phyloP scores from a whole-genome alignment of 2,113 vertebrate genomes.

The Heliornis fulica region DNA sequence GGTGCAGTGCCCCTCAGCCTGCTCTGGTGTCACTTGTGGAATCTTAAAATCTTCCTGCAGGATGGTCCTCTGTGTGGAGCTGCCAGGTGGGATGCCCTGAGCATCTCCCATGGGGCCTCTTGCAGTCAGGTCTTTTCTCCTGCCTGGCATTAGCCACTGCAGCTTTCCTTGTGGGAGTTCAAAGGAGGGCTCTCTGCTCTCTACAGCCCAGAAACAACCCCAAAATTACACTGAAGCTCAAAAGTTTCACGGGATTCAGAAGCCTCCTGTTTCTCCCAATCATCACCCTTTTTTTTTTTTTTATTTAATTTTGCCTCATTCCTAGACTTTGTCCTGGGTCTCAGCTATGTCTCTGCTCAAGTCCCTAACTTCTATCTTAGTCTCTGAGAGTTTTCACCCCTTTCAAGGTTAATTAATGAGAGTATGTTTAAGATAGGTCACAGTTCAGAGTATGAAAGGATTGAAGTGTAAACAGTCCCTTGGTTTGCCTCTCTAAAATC shows the following conservation, averaged over 20 bases:
- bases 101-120: not conserved
- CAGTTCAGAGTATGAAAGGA: not conserved
- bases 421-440: not conserved
- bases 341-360: not conserved
- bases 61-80: rapidly evolving
- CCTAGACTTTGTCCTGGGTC: not conserved
- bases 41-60: not conserved
- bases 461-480: not conserved
- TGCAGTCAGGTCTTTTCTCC: not conserved
- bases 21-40: not conserved
- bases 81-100: not conserved
- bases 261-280: not conserved
- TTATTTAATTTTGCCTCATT: not conserved
- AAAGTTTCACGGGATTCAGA: not conserved
- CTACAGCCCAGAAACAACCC: not conserved
- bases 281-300: rapidly evolving
- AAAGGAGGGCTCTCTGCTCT: not conserved
- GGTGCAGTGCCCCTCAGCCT: rapidly evolving
- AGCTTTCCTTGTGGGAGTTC: rapidly evolving
- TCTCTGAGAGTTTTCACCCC: not conserved
- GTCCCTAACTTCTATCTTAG: not conserved
- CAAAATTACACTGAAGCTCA: not conserved
- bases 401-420: not conserved
- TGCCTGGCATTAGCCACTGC: not conserved
- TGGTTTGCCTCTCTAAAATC: not conserved